Conservation (phyloP, 2,113 vertebrate genomes). For the Misgurnus mizolepis region DNA sequence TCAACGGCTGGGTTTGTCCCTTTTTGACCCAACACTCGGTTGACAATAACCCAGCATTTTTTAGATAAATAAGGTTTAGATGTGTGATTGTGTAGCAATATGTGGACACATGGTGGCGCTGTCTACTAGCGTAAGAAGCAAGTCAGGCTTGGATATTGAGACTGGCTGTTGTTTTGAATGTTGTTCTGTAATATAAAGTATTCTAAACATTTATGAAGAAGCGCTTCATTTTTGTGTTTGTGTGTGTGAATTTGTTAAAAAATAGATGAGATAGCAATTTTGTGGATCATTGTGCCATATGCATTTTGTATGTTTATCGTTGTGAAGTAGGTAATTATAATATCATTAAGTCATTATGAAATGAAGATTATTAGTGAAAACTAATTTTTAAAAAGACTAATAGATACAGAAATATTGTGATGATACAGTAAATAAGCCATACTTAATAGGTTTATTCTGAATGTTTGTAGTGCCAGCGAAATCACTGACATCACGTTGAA, state of each 20-base stretch:
- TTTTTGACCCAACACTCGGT: too few species aligned
- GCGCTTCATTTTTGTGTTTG: too few species aligned
- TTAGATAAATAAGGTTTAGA: neutral
- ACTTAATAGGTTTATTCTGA: neutral
- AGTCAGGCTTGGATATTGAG: neutral
- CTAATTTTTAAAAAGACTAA: neutral
- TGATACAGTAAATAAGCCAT: neutral
- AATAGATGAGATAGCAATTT: too few species aligned
- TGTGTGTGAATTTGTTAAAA: too few species aligned
- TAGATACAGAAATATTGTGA: too few species aligned
- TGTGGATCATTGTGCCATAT: too few species aligned
- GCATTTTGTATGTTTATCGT: neutral
- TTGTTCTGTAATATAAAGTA: neutral
- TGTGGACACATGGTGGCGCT: conserved; percentile 9
- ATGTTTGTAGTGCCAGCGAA: neutral
- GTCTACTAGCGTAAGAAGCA: neutral
- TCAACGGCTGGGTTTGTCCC: too few species aligned
- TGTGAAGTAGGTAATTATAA: neutral
- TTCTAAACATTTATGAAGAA: neutral
- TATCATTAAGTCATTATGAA: neutral
- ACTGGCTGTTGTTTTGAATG: neutral
- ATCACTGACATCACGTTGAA: neutral
- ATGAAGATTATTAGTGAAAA: neutral
- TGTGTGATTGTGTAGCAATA: neutral
- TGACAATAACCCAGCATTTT: too few species aligned